Evolutionary conservation across 2,113 vertebrate species (phyloP).

Genomic region (Macquaria ambigua): DNA sequence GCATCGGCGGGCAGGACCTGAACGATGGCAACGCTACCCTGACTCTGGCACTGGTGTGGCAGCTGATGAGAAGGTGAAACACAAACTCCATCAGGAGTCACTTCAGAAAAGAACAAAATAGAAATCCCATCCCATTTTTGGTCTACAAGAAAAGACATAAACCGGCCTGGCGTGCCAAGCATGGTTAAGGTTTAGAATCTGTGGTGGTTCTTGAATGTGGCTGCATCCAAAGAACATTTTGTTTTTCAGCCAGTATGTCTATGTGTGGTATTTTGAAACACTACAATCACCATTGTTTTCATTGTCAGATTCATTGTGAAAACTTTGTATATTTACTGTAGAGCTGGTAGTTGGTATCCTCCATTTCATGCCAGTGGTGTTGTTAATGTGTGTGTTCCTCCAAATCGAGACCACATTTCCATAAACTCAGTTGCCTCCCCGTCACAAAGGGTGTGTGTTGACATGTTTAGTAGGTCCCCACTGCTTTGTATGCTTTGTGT

Average conservation of each 20-base stretch:
- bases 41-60: constrained; percentile 93
- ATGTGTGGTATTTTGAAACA: constrained; percentile 29
- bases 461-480: constrained; percentile 5
- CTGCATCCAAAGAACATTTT: background rate
- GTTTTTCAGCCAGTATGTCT: constrained; percentile 16
- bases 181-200: background rate
- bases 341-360: constrained; percentile 10
- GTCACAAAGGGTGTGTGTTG: constrained; percentile 2
- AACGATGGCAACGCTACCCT: constrained; percentile 93
- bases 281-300: constrained; percentile 9
- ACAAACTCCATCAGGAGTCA: background rate
- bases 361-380: constrained; percentile 31
- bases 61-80: constrained; percentile 95
- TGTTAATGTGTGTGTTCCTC: constrained; percentile 28
- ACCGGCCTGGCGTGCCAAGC: too few relatives aligned
- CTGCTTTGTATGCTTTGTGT: background rate
- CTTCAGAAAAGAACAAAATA: background rate
- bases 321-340: constrained; percentile 31
- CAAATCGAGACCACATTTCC: constrained; percentile 25
- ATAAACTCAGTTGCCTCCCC: constrained; percentile 16
- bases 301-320: constrained; percentile 7
- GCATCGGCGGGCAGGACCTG: constrained; percentile 96
- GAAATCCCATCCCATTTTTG: background rate
- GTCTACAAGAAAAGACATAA: background rate
- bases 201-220: background rate